A percentile compares a stretch with the other conserved stretches of the same genome.
Conservation (phyloP, 2,888 invertebrate genomes). For the Laothoe populi region DNA sequence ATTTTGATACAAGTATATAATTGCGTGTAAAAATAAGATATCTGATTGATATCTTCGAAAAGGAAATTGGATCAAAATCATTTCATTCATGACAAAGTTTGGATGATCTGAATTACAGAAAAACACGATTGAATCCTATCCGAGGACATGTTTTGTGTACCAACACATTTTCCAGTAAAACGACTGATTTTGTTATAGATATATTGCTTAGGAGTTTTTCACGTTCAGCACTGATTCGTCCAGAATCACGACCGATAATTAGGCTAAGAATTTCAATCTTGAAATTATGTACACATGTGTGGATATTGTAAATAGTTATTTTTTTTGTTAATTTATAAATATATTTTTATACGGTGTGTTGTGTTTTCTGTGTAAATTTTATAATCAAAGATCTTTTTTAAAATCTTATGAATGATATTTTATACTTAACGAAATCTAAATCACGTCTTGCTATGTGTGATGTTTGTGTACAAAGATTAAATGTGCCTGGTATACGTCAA, state of each 20-base stretch:
- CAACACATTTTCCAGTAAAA: conserved; percentile 22
- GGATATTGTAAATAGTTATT: conserved; percentile 64
- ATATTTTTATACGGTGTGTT: conserved; percentile 60
- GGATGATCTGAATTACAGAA: not conserved
- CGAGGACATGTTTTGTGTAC: not conserved
- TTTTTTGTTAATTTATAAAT: conserved; percentile 68
- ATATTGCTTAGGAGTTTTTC: conserved; percentile 17
- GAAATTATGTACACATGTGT: conserved; percentile 52
- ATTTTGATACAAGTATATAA: not conserved
- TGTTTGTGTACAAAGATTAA: no score
- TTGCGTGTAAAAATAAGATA: not conserved
- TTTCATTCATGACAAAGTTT: not conserved
- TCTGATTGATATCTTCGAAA: not conserved
- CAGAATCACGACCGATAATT: conserved; percentile 21
- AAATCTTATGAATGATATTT: not conserved
- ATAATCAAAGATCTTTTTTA: conserved; percentile 35
- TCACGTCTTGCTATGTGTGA: no score
- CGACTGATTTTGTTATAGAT: conserved; percentile 24
- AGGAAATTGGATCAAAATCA: not conserved
- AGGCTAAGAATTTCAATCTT: conserved; percentile 27
- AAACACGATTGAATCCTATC: conserved; percentile 7
- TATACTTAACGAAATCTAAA: no score
- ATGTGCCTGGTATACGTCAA: no score
- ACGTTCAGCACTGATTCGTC: conserved; percentile 11
- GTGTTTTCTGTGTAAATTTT: conserved; percentile 51